Conservation (phyloP, 2,888 invertebrate species). For the Drosophila tripunctata region DNA sequence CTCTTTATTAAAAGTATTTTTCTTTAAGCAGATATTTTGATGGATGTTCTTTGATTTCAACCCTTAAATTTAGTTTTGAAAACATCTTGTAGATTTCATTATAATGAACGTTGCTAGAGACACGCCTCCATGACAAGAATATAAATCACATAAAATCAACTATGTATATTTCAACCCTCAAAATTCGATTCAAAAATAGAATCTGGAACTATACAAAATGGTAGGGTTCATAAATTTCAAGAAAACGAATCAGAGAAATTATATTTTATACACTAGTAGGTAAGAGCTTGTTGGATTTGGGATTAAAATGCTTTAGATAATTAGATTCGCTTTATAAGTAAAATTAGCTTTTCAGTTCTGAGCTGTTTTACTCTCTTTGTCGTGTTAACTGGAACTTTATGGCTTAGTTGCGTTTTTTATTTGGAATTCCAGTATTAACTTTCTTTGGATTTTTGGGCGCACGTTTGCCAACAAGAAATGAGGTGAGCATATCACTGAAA, state of each 20-base stretch:
- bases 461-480: slow-evolving; percentile 90
- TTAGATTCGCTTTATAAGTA: too few relatives aligned
- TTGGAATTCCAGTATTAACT: slow-evolving; percentile 53
- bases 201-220: slow-evolving; percentile 2
- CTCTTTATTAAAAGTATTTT: not conserved
- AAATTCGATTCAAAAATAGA: not conserved
- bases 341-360: too few relatives aligned
- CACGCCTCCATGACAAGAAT: not conserved
- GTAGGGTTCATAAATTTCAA: not conserved
- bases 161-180: slow-evolving; percentile 5
- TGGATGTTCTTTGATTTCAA: not conserved
- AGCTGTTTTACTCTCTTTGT: not conserved
- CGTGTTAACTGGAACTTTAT: not conserved
- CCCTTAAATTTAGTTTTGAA: not conserved
- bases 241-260: too few relatives aligned
- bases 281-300: too few relatives aligned
- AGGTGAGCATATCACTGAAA: slow-evolving; percentile 96
- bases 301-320: too few relatives aligned
- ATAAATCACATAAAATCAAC: slow-evolving; percentile 5
- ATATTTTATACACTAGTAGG: too few relatives aligned
- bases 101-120: not conserved
- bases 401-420: slow-evolving; percentile 76
- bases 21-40: not conserved
- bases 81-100: not conserved
- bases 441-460: slow-evolving; percentile 69